Conservation (phyloP, 1,140 invertebrate genomes). For the Aphelinus atriplicis region DNA sequence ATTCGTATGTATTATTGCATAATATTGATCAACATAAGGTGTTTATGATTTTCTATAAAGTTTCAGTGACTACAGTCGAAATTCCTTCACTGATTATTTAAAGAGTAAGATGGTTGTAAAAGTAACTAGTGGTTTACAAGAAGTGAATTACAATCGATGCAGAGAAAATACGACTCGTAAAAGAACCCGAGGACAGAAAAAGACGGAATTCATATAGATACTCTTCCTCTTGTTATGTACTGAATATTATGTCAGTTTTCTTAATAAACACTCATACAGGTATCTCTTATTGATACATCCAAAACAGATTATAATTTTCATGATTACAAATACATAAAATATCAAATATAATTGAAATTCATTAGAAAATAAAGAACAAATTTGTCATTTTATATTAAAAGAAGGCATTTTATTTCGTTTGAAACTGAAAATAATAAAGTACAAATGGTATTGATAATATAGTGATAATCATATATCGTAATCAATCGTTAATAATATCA, state of each 20-base stretch:
- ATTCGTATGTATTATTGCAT: conserved; percentile 40
- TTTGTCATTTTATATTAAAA: conserved; percentile 50
- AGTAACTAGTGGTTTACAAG: conserved; percentile 43
- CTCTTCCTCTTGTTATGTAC: no score
- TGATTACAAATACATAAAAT: not conserved
- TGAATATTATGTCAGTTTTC: no score
- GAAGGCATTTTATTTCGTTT: conserved; percentile 67
- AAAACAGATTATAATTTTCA: no score
- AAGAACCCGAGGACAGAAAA: conserved; percentile 27
- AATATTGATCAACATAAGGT: no score
- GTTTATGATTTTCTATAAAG: no score
- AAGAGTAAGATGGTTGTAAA: conserved; percentile 38
- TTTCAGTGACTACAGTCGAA: conserved; percentile 44
- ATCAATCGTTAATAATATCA: conserved; percentile 65
- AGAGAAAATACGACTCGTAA: conserved; percentile 35
- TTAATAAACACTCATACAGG: no score
- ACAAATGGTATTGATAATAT: conserved; percentile 66
- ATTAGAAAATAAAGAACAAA: no score
- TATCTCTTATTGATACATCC: no score
- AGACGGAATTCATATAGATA: no score
- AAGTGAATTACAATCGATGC: conserved; percentile 3
- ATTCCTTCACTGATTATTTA: conserved; percentile 32
- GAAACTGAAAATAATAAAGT: conserved; percentile 64
- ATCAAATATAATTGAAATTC: not conserved
- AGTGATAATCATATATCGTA: conserved; percentile 63